A percentile compares a stretch with the other conserved stretches of the same genome.
Evolutionary conservation across 2,113 vertebrate species (phyloP).

Genomic region (Elephas maximus): DNA sequence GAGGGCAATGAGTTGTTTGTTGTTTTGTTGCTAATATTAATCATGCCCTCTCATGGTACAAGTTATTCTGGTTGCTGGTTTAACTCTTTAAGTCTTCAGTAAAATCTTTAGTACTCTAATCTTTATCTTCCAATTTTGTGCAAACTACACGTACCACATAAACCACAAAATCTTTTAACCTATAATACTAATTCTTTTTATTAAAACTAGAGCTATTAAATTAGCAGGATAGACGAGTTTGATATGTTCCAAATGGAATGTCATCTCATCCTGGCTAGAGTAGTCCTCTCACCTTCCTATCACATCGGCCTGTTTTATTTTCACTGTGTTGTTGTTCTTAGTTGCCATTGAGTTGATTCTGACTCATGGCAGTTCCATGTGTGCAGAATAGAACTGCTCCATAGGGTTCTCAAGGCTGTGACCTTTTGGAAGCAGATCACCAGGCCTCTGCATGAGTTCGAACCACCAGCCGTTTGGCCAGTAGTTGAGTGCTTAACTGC

Average conservation of each 20-base stretch:
- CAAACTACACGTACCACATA: background rate
- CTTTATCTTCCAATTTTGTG: background rate
- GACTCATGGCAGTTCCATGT: background rate
- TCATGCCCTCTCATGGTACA: background rate
- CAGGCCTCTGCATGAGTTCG: background rate
- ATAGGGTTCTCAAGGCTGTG: background rate
- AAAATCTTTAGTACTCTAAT: background rate
- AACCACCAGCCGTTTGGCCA: background rate
- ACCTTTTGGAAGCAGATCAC: background rate
- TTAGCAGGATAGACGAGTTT: background rate
- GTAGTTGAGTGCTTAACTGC: background rate
- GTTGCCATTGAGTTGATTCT: background rate
- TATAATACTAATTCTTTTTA: background rate
- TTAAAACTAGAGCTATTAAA: background rate
- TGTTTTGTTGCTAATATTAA: background rate
- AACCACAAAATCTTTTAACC: conserved; percentile 23
- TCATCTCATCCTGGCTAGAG: background rate
- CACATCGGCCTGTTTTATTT: background rate
- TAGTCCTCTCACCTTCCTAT: background rate
- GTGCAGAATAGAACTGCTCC: background rate
- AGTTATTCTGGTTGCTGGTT: background rate
- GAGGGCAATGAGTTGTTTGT: too few relatives aligned
- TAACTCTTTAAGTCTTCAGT: conserved; percentile 53
- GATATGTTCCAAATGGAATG: background rate
- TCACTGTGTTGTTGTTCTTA: background rate